phyloP scores from a whole-genome alignment of 1,140 invertebrate species.

The Choristoneura fumiferana region DNA sequence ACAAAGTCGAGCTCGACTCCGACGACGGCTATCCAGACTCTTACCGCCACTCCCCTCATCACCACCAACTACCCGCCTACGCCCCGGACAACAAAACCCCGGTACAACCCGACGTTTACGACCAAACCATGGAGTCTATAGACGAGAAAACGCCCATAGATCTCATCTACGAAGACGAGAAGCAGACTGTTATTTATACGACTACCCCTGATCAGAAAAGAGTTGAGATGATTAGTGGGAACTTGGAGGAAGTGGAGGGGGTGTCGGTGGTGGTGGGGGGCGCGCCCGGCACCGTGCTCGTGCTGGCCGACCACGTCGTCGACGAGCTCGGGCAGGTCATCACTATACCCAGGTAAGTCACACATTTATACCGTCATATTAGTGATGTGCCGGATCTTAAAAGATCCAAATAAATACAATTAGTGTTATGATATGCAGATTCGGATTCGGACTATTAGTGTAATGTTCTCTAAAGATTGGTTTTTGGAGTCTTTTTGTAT shows the following conservation, averaged over 20 bases:
- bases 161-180: constrained; percentile 89
- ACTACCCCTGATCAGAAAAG: constrained; percentile 80
- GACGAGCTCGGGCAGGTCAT: constrained; percentile 76
- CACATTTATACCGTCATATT: too few species aligned
- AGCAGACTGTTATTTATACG: constrained; percentile 89
- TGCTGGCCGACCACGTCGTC: constrained; percentile 70
- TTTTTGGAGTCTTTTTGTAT: too few species aligned
- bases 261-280: constrained; percentile 75
- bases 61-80: constrained; percentile 79
- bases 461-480: too few species aligned
- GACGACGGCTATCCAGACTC: constrained; percentile 77
- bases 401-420: too few species aligned
- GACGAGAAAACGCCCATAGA: constrained; percentile 86
- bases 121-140: constrained; percentile 81
- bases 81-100: constrained; percentile 75
- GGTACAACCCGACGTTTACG: constrained; percentile 77
- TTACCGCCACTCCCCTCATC: constrained; percentile 74
- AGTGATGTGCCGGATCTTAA: too few species aligned
- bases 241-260: constrained; percentile 67
- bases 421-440: too few species aligned
- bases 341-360: constrained; percentile 73
- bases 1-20: constrained; percentile 76
- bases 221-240: constrained; percentile 77
- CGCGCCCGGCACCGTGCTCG: constrained; percentile 68
- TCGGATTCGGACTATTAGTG: too few species aligned